These are phyloP conservation scores for Gryon sp. DNA, from an alignment of 1,140 invertebrate species.

Conservation along the genomic window DNA sequence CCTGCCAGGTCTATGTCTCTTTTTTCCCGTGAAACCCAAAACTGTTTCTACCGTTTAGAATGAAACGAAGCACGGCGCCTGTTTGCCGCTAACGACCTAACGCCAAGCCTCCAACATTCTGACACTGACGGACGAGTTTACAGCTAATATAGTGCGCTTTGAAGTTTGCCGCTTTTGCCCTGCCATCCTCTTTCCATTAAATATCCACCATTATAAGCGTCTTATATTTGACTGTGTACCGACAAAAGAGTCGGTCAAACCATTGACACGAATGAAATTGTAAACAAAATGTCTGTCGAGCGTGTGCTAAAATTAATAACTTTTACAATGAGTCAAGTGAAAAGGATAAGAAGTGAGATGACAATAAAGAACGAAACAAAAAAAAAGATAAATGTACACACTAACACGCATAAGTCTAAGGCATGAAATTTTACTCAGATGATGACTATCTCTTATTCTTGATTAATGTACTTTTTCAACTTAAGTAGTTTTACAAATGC, in stretches of 20 bases:
- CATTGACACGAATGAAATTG: constrained; percentile 64
- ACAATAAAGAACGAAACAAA: not conserved
- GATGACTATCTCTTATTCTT: too few species aligned
- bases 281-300: constrained; percentile 60
- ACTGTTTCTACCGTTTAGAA: constrained; percentile 62
- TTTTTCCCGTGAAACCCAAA: constrained; percentile 57
- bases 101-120: constrained; percentile 72
- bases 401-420: not conserved
- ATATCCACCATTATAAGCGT: constrained; percentile 39
- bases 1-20: constrained; percentile 19
- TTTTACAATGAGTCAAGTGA: constrained; percentile 30
- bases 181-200: constrained; percentile 57
- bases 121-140: constrained; percentile 79
- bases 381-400: too few species aligned
- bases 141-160: constrained; percentile 77
- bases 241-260: constrained; percentile 64
- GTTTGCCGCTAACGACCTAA: constrained; percentile 74
- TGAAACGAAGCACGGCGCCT: constrained; percentile 67
- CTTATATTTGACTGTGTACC: constrained; percentile 46
- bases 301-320: constrained; percentile 57
- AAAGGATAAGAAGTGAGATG: not conserved
- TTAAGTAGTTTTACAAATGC: too few species aligned
- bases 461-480: too few species aligned
- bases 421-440: too few species aligned
- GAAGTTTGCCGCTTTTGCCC: constrained; percentile 69